A percentile compares a stretch with the other conserved stretches of the same genome.
These are phyloP conservation scores for Cyprinodon variegatus DNA, from an alignment of 2,113 vertebrate genomes.

Conservation along the genomic window DNA sequence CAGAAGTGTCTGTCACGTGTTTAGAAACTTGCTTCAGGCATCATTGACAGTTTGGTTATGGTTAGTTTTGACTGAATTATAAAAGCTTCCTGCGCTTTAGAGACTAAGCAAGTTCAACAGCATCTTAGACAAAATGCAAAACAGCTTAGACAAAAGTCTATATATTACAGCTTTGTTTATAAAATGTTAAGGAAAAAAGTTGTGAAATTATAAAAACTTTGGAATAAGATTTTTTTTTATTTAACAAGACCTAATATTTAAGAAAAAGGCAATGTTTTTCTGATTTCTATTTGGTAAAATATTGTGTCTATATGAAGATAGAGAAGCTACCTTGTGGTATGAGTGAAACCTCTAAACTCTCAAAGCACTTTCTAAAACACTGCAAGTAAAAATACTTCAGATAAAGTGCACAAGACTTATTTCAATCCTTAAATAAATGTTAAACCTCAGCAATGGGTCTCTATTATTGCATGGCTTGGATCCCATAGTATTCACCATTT, in stretches of 20 bases:
- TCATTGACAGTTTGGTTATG: slow-evolving; percentile 32
- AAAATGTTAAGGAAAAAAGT: not conserved
- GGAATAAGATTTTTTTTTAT: too few relatives aligned
- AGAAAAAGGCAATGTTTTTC: not conserved
- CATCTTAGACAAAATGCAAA: not conserved
- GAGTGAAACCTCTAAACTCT: too few relatives aligned
- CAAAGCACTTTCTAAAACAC: not conserved
- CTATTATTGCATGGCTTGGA: not conserved
- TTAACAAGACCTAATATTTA: too few relatives aligned
- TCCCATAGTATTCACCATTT: not conserved
- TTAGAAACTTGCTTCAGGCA: slow-evolving; percentile 38
- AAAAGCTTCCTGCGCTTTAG: slow-evolving; percentile 22
- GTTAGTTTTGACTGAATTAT: slow-evolving; percentile 22
- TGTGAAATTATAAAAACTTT: not conserved
- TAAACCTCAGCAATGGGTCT: not conserved
- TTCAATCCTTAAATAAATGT: not conserved
- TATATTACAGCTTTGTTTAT: not conserved
- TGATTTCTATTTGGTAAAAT: not conserved
- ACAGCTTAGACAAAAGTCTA: not conserved
- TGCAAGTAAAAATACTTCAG: not conserved
- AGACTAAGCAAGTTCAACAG: slow-evolving; percentile 24
- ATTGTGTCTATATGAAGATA: not conserved
- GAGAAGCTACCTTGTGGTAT: not conserved
- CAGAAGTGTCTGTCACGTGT: slow-evolving; percentile 39
- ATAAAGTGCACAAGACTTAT: not conserved